Base-by-base conservation (phyloP, 2,113 vertebrate species). In the Otocyon megalotis region DNA sequence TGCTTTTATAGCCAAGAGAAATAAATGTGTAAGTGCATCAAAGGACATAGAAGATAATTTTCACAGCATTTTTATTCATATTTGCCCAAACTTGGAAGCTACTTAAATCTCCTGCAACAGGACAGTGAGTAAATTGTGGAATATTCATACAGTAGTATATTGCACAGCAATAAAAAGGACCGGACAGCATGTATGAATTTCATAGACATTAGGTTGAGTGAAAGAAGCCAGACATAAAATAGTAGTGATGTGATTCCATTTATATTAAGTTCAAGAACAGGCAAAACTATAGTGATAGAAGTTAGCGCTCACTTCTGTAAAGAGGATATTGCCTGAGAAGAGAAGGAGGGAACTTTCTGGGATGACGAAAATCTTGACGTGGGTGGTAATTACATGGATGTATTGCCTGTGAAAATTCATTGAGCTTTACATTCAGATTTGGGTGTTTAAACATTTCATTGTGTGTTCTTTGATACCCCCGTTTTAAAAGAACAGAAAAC, bases 51-150 rank as follows among this genome's bases (percentile, higher is more conserved):
- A 60, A 60, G 81, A 82, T 17, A 43, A 65, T 85, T 77, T 58
- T 92, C 72, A 43, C n/a, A 82, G n/a, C 5, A 82, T 6, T 56
- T 88, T 74, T 82, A 96, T 88, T 87, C 28, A 77, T 90, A 90
- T 74, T 77, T 72, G 15, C n/a, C n/a, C 7, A 81, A 95, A 96
- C 67, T n/a, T 54, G 76, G 48, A 63, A 88, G n/a, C n/a, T 96
- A n/a, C 26, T 82, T 82, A 92, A 48, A 58, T 82, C 56, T 74
- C 28, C 65, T 65, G 16, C 28, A 58, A 67, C 20, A 81, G 63
- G 58, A 92, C 35, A 82, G 63, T 63, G 22, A 72, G 54, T 81
- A 81, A 76, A 56, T 58, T 56, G 24, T 71, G 30, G n/a, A 67
- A 26, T 83, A 94, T 43, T 74, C 58, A 90, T 67, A 24, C 19